These are phyloP conservation scores for Drosophila burlai DNA, from an alignment of 1,140 invertebrate genomes.

Conservation along the genomic window DNA sequence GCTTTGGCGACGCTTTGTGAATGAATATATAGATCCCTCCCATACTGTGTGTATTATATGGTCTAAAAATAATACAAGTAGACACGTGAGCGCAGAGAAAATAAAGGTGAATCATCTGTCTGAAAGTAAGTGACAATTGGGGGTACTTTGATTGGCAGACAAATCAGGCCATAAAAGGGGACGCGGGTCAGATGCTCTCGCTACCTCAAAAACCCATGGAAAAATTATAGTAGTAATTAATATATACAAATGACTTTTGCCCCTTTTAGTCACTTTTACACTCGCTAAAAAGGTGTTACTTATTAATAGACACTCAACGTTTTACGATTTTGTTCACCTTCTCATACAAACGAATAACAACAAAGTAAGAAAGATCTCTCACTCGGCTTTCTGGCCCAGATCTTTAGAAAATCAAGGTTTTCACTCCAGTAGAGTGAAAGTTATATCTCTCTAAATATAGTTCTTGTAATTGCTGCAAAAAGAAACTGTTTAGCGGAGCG, in stretches of 20 bases:
- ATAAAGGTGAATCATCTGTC: slow-evolving; percentile 28
- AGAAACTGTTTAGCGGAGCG: slow-evolving; percentile 20
- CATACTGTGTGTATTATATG: slow-evolving; percentile 16
- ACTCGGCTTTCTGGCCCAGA: slow-evolving; percentile 12
- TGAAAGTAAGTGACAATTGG: slow-evolving; percentile 27
- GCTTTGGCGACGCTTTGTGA: slow-evolving; percentile 34
- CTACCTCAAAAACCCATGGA: background rate
- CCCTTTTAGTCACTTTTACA: slow-evolving; percentile 5
- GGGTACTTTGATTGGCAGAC: slow-evolving; percentile 17
- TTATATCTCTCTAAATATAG: slow-evolving; percentile 24
- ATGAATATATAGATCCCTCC: slow-evolving; percentile 30
- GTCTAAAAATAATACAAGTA: slow-evolving; percentile 28
- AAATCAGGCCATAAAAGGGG: slow-evolving; percentile 10
- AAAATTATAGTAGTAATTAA: background rate
- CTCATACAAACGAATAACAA: too few relatives aligned
- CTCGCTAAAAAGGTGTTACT: slow-evolving; percentile 13
- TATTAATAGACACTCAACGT: background rate
- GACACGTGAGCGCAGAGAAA: slow-evolving; percentile 40
- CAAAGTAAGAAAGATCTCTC: slow-evolving; percentile 2
- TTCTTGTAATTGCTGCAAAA: slow-evolving; percentile 16
- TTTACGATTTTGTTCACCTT: slow-evolving; percentile 3
- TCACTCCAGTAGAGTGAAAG: slow-evolving; percentile 25
- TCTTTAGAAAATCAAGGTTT: slow-evolving; percentile 13
- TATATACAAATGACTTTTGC: slow-evolving; percentile 19
- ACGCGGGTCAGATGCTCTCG: background rate